Base-by-base conservation (phyloP, 2,888 invertebrate species). In the Agrotis clavis region DNA sequence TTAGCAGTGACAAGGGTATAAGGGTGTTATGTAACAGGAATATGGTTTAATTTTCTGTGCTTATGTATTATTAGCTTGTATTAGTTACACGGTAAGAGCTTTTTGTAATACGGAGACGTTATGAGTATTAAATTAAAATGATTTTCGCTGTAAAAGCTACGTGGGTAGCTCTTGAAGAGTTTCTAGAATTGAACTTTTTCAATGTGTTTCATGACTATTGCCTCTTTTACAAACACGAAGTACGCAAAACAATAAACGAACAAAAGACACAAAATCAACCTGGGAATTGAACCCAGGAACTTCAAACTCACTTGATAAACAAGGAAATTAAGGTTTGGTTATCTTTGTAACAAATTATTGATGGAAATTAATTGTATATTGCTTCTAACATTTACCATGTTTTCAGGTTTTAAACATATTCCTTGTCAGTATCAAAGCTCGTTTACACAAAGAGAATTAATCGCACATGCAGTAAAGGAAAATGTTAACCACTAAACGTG, bases 381-480 rank as follows among this genome's bases (percentile, higher is more conserved):
- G 21, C n/a, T n/a, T n/a, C n/a, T n/a, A n/a, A n/a, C n/a, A 11
- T 74, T 79, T 79, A 70, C 47, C 61, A 47, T 16, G 13, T 64
- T 30, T 69, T 47, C 69, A 45, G 14, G 25, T 48, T 54, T n/a
- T n/a, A n/a, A n/a, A n/a, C 59, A 16, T 66, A 63, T 61, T 25
- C 7, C 3, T 6, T 61, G 30, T 7, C 47, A 67, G 57, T 48
- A n/a, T 57, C 14, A 1, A 4, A 6, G 16, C 5, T n/a, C 48
- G 16, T 48, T 62, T 56, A 56, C 50, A 63, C 50, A n/a, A 7
- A 63, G 14, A 54, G 11, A 56, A 18, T 30, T 56, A 18, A 1
- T 56, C 9, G 54, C 54, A 18, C 11, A 0, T 56, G 4, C 0
- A 13, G 51, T 14, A 19, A 51, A 25, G 4, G 19, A 19, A 13